Conservation (phyloP, 2,797 vertebrate genomes). For the Philypnodon macrostomus region DNA sequence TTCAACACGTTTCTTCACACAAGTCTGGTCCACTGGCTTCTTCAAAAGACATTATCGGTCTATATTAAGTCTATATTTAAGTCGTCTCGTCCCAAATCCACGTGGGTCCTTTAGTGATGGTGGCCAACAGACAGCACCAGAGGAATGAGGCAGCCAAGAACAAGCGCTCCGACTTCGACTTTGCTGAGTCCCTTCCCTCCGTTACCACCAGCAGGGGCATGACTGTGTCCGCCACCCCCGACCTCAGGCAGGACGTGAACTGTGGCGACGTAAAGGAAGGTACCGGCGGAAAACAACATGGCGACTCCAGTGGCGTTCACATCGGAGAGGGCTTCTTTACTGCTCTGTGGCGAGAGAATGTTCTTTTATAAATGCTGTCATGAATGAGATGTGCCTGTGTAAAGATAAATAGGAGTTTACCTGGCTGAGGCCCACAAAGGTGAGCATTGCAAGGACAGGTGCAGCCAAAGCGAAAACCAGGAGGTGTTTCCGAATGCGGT, state of each 20-base stretch:
- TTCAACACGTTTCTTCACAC: conserved; percentile 6
- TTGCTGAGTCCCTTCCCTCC: conserved; percentile 92
- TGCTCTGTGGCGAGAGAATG: conserved; percentile 81
- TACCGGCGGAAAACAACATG: conserved; percentile 98
- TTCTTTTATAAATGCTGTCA: too few species aligned
- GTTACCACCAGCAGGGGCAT: conserved; percentile 75
- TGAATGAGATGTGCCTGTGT: too few species aligned
- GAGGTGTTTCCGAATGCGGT: conserved; percentile 95
- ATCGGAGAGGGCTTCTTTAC: conserved; percentile 95
- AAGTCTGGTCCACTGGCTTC: conserved; percentile 29
- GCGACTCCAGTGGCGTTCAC: conserved; percentile 97
- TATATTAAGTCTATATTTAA: too few species aligned
- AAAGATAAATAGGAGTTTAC: conserved; percentile 68
- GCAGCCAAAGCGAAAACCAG: conserved; percentile 95
- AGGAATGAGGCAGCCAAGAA: conserved; percentile 94
- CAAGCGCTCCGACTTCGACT: conserved; percentile 89
- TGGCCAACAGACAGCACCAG: conserved; percentile 93
- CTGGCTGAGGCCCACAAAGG: conserved; percentile 94
- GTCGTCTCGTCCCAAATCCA: too few species aligned
- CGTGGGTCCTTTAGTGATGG: conserved; percentile 84
- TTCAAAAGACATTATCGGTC: conserved; percentile 28
- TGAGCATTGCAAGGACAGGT: conserved; percentile 92
- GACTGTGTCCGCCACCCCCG: conserved; percentile 90
- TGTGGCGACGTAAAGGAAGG: conserved; percentile 97
- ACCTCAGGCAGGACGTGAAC: conserved; percentile 98